Base-by-base conservation (phyloP, 2,888 invertebrate species). In the Amiota minor region DNA sequence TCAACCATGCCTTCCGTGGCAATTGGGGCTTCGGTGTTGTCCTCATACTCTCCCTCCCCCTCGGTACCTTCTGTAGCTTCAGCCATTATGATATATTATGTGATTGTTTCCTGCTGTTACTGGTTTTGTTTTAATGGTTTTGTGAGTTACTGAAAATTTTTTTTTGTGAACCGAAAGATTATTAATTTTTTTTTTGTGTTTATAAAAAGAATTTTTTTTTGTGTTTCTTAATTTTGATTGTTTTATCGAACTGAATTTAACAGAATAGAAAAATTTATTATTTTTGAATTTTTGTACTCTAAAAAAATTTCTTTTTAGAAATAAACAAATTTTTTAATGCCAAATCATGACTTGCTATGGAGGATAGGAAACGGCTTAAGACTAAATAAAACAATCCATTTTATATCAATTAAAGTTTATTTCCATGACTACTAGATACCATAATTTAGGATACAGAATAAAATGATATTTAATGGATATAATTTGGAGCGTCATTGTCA, bases 21-120 rank as follows among this genome's bases (percentile, higher is more conserved):
- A 56, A 70, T 1, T 11, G 14, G 14, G 61, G 3, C 11, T 9
- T 59, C 70, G 46, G 18, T 68, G 0, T 77, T 80, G 20, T 81
- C 81, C 45, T 78, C 80, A 61, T 73, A 79, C 4, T 79, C 73
- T 14, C 72, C 80, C 1, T 75, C 77, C 47, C 84, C 82, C 23
- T 79, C 80, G 8, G 55, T 72, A 10, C 70, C 11, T 55, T 80
- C 81, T 6, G 76, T 77, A 23, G 23, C 2, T n/a, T 77, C 79
- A 8, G 73, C 79, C 81, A 81, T 82, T 0, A 67, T 77, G 72
- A 45, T 71, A 35, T 59, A 59, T 53, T 18, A 53, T 62, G 50
- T 62, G 47, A 18, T 55, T 69, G 61, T 16, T 16, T 10, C 18
- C 10, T 2, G 4, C 10, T 16, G 9, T 16, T 9, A 9, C 1